Percentiles rank a stretch among this genome's conserved stretches.
phyloP scores from a whole-genome alignment of 2,797 vertebrate species.

The Pteronotus mesoamericanus region DNA sequence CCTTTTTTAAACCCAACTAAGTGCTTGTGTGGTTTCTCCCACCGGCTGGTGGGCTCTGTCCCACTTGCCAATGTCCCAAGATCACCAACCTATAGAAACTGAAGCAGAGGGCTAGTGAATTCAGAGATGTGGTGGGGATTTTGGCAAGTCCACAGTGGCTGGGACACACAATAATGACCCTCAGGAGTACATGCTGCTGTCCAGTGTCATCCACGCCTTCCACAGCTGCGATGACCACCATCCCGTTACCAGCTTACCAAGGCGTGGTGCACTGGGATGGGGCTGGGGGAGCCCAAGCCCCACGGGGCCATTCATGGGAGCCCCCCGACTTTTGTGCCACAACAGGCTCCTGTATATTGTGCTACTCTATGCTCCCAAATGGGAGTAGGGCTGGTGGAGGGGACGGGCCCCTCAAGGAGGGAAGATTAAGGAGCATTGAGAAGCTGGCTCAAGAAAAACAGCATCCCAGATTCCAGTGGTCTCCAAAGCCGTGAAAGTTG shows the following conservation, averaged over 20 bases:
- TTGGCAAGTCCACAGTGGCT: not conserved
- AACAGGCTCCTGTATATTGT: fast-evolving
- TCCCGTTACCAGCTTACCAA: constrained; percentile 41
- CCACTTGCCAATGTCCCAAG: not conserved
- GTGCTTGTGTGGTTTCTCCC: constrained; percentile 12
- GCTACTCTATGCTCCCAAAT: not conserved
- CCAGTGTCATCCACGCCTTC: constrained; percentile 29
- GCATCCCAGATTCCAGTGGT: not conserved
- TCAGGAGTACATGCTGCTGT: not conserved
- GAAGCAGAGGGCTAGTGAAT: not conserved
- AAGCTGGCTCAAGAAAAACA: not conserved
- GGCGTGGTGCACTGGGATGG: not conserved
- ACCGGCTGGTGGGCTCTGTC: not conserved
- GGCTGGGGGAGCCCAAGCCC: not conserved
- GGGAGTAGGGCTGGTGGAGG: not conserved
- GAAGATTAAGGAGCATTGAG: not conserved
- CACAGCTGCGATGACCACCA: not conserved
- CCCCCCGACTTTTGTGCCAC: not conserved
- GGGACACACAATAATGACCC: not conserved
- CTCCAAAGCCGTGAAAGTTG: not conserved
- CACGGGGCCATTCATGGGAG: not conserved
- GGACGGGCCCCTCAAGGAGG: too few relatives aligned
- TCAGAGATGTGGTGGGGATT: not conserved
- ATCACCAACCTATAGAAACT: not conserved
- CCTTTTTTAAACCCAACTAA: constrained; percentile 56